Percentiles rank a stretch among this genome's conserved stretches.
phyloP scores from a whole-genome alignment of 2,888 invertebrate species.

The Drosophila merina region DNA sequence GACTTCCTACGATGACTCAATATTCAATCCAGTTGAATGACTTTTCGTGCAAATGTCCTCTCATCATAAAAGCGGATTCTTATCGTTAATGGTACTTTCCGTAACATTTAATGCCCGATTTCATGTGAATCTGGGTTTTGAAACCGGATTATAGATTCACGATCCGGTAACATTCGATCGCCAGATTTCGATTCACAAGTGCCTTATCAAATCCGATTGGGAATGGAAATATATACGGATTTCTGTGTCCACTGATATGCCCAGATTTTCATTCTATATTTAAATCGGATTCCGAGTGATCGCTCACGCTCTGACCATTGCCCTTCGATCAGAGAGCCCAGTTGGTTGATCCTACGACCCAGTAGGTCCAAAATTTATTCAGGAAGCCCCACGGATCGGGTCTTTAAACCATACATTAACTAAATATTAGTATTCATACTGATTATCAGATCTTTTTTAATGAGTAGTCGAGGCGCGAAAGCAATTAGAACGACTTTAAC shows the following conservation, averaged over 20 bases:
- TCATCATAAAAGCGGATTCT: not conserved
- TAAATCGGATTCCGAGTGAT: conserved; percentile 27
- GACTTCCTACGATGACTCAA: conserved; percentile 29
- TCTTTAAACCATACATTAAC: not conserved
- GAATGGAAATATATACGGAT: conserved; percentile 21
- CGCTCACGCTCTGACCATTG: conserved; percentile 29
- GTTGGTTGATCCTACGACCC: conserved; percentile 13
- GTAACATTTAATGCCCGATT: not conserved
- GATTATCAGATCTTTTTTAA: conserved; percentile 12
- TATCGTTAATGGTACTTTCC: not conserved
- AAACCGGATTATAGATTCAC: conserved; percentile 35
- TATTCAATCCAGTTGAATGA: conserved; percentile 50
- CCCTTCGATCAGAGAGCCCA: conserved; percentile 14
- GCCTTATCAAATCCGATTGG: conserved; percentile 23
- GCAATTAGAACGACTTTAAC: conserved; percentile 13
- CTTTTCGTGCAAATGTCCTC: conserved; percentile 44
- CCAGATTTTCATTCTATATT: conserved; percentile 43
- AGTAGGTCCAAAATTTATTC: conserved; percentile 9
- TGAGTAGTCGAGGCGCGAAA: conserved; percentile 23
- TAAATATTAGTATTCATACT: not conserved
- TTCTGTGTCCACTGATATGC: conserved; percentile 25
- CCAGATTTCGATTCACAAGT: conserved; percentile 39
- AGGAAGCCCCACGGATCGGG: conserved; percentile 17
- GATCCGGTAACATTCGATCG: conserved; percentile 31
- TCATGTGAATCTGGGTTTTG: conserved; percentile 37